Conservation (phyloP, 2,888 invertebrate genomes). For the Xanthorhoe designata region DNA sequence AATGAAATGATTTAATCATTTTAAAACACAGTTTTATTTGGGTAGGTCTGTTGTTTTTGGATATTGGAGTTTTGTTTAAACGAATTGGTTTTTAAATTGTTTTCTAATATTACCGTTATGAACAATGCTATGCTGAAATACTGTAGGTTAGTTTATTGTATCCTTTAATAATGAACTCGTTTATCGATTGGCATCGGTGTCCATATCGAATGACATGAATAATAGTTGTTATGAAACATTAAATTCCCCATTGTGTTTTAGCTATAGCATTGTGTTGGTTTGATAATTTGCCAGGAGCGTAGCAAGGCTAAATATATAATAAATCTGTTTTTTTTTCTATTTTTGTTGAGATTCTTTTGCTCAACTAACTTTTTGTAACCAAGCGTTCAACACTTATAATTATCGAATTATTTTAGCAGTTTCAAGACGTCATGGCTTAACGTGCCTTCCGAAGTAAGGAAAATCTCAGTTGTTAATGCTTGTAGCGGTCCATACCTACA, state of each 20-base stretch:
- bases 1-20: too few relatives aligned
- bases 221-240: conserved; percentile 59
- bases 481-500: too few relatives aligned
- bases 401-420: too few relatives aligned
- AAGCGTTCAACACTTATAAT: too few relatives aligned
- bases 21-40: too few relatives aligned
- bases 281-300: conserved; percentile 54
- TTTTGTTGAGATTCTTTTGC: too few relatives aligned
- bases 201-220: conserved; percentile 46
- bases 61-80: too few relatives aligned
- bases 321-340: not conserved
- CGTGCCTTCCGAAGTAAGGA: too few relatives aligned
- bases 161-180: conserved; percentile 33
- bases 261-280: conserved; percentile 55
- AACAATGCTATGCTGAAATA: not conserved
- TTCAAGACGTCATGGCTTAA: too few relatives aligned
- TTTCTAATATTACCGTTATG: not conserved
- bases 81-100: not conserved
- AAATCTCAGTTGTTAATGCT: too few relatives aligned
- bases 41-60: too few relatives aligned
- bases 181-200: conserved; percentile 39
- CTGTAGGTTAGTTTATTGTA: conserved; percentile 3
- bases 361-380: too few relatives aligned
- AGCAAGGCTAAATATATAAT: not conserved
- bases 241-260: conserved; percentile 60